These are phyloP conservation scores for Eurytoma californica DNA, from an alignment of 2,888 invertebrate species.

Conservation along the genomic window DNA sequence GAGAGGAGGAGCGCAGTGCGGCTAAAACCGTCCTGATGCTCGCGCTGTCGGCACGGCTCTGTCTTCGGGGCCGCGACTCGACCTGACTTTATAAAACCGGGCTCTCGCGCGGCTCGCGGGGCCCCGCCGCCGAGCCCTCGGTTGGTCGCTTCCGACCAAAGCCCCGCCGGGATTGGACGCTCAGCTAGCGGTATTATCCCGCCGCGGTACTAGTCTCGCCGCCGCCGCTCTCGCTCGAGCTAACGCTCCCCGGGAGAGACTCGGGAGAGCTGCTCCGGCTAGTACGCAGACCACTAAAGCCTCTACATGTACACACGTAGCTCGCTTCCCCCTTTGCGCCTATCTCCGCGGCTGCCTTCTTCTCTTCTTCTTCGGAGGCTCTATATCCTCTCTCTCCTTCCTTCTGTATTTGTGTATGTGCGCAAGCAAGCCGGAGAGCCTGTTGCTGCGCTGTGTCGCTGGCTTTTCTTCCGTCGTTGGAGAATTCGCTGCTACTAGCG, in stretches of 20 bases:
- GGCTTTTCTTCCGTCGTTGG: constrained; percentile 24
- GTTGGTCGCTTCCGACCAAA: constrained; percentile 67
- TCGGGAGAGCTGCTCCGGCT: background rate
- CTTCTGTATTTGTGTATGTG: background rate
- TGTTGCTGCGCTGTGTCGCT: constrained; percentile 15
- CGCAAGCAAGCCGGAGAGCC: background rate
- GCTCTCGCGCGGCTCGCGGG: constrained; percentile 63
- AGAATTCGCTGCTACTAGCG: constrained; percentile 35
- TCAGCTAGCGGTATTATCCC: constrained; percentile 65
- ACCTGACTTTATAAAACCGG: constrained; percentile 73
- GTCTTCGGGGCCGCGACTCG: constrained; percentile 71
- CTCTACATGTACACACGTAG: no score
- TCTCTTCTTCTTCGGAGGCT: background rate
- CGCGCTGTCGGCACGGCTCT: constrained; percentile 74
- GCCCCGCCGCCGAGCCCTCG: constrained; percentile 22
- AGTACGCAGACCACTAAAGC: no score
- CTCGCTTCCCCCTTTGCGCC: no score
- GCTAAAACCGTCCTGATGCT: constrained; percentile 67
- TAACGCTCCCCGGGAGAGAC: background rate
- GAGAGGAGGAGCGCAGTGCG: background rate
- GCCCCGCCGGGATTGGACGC: constrained; percentile 59
- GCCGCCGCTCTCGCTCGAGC: constrained; percentile 38
- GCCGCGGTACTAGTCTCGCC: constrained; percentile 19
- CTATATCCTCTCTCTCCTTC: constrained; percentile 40
- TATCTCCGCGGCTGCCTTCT: no score